Evolutionary conservation across 2,797 vertebrate species (phyloP).

Genomic region (Atherinosoma microstoma): DNA sequence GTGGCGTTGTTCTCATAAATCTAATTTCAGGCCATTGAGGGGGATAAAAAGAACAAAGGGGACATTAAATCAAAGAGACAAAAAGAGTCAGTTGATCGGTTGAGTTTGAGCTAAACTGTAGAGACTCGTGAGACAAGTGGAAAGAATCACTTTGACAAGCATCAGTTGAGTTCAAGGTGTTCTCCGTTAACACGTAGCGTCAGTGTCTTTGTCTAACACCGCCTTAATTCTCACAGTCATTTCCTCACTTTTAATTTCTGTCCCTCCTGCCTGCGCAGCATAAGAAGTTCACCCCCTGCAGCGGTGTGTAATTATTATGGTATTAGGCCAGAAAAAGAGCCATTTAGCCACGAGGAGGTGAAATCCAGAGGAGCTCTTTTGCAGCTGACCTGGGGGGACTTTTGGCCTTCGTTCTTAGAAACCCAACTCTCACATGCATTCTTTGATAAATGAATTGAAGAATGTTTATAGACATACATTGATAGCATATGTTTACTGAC

Average conservation of each 20-base stretch:
- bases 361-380: constrained; percentile 63
- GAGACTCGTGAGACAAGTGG: constrained; percentile 52
- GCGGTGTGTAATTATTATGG: constrained; percentile 84
- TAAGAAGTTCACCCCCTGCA: constrained; percentile 78
- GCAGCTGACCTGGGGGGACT: constrained; percentile 27
- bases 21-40: neutral
- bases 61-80: constrained; percentile 27
- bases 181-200: constrained; percentile 59
- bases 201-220: constrained; percentile 77
- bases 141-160: constrained; percentile 80
- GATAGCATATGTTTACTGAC: neutral
- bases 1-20: neutral
- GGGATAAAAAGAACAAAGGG: constrained; percentile 37
- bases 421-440: neutral
- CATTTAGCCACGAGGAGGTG: constrained; percentile 77
- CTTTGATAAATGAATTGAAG: constrained; percentile 2
- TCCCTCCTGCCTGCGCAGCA: constrained; percentile 52
- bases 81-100: constrained; percentile 40
- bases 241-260: constrained; percentile 84
- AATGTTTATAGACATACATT: neutral
- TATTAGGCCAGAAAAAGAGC: constrained; percentile 80
- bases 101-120: constrained; percentile 47
- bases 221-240: constrained; percentile 75
- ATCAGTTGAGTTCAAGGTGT: constrained; percentile 73
- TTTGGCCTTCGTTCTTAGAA: constrained; percentile 26